Conservation (phyloP, 2,888 invertebrate species). For the Drosophila parthenogenetica region DNA sequence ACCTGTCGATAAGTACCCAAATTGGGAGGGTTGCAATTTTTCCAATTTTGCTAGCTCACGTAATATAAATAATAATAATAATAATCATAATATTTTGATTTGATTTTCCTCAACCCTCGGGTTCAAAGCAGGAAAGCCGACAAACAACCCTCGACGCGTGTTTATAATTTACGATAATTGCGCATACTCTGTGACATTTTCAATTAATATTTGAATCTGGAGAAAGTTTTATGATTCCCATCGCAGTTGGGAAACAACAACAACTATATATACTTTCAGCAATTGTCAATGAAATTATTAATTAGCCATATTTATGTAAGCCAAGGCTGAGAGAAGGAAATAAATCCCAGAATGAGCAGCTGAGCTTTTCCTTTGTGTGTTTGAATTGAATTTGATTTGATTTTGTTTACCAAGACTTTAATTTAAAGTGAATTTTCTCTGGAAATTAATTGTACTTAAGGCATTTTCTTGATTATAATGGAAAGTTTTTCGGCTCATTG, state of each 20-base stretch:
- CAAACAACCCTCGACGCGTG: constrained; percentile 32
- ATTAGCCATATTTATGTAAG: constrained; percentile 58
- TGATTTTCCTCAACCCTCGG: constrained; percentile 31
- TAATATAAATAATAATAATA: constrained; percentile 66
- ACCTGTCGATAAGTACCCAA: constrained; percentile 19
- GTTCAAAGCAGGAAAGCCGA: background rate
- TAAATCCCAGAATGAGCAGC: background rate
- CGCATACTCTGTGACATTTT: constrained; percentile 68
- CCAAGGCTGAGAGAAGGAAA: background rate
- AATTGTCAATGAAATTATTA: constrained; percentile 61
- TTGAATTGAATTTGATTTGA: constrained; percentile 40
- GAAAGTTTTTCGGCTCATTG: constrained; percentile 4
- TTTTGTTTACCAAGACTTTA: constrained; percentile 12
- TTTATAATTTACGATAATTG: constrained; percentile 79
- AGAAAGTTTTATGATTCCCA: constrained; percentile 8
- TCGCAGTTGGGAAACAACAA: constrained; percentile 11
- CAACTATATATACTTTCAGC: constrained; percentile 43
- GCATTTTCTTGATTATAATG: background rate
- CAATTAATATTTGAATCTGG: constrained; percentile 65
- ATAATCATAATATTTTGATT: constrained; percentile 69
- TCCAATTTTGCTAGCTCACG: constrained; percentile 52
- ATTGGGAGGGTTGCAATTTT: constrained; percentile 47
- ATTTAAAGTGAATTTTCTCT: background rate
- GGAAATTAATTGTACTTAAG: constrained; percentile 25
- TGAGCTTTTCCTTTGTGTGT: constrained; percentile 10